Evolutionary conservation across 2,888 invertebrate genomes (phyloP).

Genomic region (Agapostemon virescens): DNA sequence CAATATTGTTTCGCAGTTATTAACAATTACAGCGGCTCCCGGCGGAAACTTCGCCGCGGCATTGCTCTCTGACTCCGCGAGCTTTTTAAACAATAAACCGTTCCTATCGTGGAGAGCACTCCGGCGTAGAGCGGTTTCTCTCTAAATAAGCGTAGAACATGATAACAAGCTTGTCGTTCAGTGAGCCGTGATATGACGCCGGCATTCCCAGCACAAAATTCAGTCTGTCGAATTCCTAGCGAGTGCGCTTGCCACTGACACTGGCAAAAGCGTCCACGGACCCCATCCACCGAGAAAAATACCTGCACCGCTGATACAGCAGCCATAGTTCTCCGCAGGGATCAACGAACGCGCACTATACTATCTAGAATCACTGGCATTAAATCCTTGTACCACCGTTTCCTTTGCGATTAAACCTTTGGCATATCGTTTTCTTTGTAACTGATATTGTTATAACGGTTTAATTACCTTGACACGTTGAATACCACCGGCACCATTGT

Average conservation of each 20-base stretch:
- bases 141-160: not conserved
- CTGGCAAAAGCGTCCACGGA: constrained; percentile 22
- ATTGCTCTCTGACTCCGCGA: not conserved
- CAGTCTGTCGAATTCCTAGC: constrained; percentile 24
- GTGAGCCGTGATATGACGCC: constrained; percentile 3
- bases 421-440: too few species aligned
- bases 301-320: constrained; percentile 33
- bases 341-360: constrained; percentile 9
- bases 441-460: too few species aligned
- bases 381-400: too few species aligned
- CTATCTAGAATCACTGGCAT: too few species aligned
- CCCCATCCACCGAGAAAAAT: constrained; percentile 41
- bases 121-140: not conserved
- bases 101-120: not conserved
- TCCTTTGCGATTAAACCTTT: too few species aligned
- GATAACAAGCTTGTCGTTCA: constrained; percentile 20
- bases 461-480: too few species aligned
- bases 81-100: constrained; percentile 10
- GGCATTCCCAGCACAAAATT: constrained; percentile 35
- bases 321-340: constrained; percentile 24
- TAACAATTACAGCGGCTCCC: not conserved
- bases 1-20: not conserved
- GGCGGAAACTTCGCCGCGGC: not conserved
- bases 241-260: constrained; percentile 40
- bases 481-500: too few species aligned